phyloP scores from a whole-genome alignment of 1,140 invertebrate genomes.

The Plectrocnemia conspersa region DNA sequence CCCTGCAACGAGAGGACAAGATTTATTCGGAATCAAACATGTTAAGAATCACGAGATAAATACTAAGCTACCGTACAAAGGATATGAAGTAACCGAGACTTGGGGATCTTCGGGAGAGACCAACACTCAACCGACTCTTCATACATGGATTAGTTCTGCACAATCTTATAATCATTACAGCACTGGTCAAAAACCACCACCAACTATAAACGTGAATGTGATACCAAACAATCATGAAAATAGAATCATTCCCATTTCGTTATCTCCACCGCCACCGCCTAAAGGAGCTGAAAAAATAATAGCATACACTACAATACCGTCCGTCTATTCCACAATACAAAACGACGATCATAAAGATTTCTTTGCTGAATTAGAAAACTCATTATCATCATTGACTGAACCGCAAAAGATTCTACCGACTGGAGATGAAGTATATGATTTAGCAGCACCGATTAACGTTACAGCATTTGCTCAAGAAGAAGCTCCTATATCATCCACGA shows the following conservation, averaged over 20 bases:
- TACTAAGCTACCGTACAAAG: conserved; percentile 33
- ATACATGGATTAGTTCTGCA: conserved; percentile 31
- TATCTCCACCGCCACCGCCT: conserved; percentile 17
- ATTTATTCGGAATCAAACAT: conserved; percentile 28
- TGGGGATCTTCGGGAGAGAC: conserved; percentile 36
- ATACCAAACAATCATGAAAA: conserved; percentile 24
- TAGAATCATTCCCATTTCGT: conserved; percentile 16
- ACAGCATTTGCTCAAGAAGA: conserved; percentile 10
- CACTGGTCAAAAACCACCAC: conserved; percentile 18
- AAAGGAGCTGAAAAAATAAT: conserved; percentile 6
- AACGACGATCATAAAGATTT: conserved; percentile 23
- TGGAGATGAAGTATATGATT: conserved; percentile 21
- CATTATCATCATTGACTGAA: conserved; percentile 10
- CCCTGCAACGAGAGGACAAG: conserved; percentile 23
- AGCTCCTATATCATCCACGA: conserved; percentile 6
- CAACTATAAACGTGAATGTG: too few species aligned
- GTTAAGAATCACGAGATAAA: conserved; percentile 18
- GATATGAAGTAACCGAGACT: conserved; percentile 49
- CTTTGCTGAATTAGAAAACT: conserved; percentile 27
- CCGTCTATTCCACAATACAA: conserved; percentile 29
- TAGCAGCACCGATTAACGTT: conserved; percentile 17
- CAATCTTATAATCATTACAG: conserved; percentile 29
- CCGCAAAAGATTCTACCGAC: conserved; percentile 11
- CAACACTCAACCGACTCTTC: conserved; percentile 32
- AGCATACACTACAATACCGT: conserved; percentile 13